Base-by-base conservation (phyloP, 1,140 invertebrate genomes). In the Physella acuta region DNA sequence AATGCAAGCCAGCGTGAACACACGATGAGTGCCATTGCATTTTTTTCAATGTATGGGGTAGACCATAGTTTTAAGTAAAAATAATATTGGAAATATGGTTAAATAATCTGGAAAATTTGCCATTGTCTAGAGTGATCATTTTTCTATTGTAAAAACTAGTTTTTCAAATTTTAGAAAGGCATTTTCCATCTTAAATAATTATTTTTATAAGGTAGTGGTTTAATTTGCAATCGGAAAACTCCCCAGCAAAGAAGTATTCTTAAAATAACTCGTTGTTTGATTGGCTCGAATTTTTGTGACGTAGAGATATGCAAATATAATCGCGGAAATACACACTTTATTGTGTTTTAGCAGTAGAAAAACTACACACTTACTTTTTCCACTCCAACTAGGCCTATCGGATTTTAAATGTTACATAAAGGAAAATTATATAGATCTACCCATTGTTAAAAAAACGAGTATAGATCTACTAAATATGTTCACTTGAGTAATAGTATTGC, bases 1-100 rank as follows among this genome's bases (percentile, higher is more conserved):
- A 56, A 66, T 66, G 64, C 64, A 56, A 56, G 64, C 53, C 53
- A 56, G 64, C 53, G 64, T 66, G 64, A 66, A 66, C 31, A 66
- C 64, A 66, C 34, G 51, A 55, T 1, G 30, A 30, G 53, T 28
- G 8, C 39, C 39, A 44, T 44, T 44, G 20, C 20, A 44, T 44
- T 44, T 44, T 44, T 44, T 44, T 20, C 20, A 20, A 44, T 11
- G 39, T 44, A 20, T 44, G 39, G 39, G 39, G 39, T 44, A 20
- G 39, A 20, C 39, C 20, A n/a, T n/a, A n/a, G n/a, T n/a, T n/a
- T n/a, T n/a, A n/a, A n/a, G n/a, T n/a, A n/a, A n/a, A n/a, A n/a
- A n/a, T n/a, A n/a, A n/a, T n/a, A n/a, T n/a, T n/a, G n/a, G n/a
- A n/a, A n/a, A n/a, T n/a, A n/a, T n/a, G n/a, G n/a, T n/a, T n/a